Evolutionary conservation across 2,113 vertebrate genomes (phyloP).

Genomic region (Parotia lawesii): DNA sequence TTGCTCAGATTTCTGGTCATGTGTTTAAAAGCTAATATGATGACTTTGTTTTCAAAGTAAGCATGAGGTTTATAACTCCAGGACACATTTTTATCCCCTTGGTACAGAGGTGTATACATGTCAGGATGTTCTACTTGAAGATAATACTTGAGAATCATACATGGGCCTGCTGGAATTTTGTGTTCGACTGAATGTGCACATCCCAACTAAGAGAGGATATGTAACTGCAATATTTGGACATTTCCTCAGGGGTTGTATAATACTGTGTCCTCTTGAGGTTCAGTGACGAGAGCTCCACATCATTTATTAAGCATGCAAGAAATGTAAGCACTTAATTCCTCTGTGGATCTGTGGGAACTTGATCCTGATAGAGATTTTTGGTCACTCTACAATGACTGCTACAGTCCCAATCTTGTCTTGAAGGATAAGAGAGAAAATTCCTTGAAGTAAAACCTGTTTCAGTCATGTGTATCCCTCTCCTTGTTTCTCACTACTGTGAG

Average conservation of each 20-base stretch:
- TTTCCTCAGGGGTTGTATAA: neutral
- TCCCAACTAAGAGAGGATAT: neutral
- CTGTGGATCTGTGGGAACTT: neutral
- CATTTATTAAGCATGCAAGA: neutral
- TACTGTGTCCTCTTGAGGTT: neutral
- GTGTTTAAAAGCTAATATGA: neutral
- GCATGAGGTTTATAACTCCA: neutral
- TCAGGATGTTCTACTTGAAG: neutral
- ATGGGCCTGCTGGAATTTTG: neutral
- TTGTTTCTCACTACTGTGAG: neutral
- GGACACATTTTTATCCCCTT: neutral
- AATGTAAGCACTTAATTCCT: neutral
- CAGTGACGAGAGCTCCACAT: neutral
- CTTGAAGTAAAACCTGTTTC: neutral
- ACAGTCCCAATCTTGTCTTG: rapidly evolving
- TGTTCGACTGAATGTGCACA: neutral
- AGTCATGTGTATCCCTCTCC: neutral
- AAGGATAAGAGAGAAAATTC: neutral
- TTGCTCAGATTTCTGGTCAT: neutral
- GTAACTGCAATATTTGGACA: neutral
- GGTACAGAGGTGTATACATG: neutral
- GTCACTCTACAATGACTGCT: neutral
- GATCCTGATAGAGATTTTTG: neutral
- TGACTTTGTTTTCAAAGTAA: neutral
- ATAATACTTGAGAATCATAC: neutral